These are phyloP conservation scores for Pseudococcus longispinus DNA, from an alignment of 2,888 invertebrate genomes.

Conservation along the genomic window DNA sequence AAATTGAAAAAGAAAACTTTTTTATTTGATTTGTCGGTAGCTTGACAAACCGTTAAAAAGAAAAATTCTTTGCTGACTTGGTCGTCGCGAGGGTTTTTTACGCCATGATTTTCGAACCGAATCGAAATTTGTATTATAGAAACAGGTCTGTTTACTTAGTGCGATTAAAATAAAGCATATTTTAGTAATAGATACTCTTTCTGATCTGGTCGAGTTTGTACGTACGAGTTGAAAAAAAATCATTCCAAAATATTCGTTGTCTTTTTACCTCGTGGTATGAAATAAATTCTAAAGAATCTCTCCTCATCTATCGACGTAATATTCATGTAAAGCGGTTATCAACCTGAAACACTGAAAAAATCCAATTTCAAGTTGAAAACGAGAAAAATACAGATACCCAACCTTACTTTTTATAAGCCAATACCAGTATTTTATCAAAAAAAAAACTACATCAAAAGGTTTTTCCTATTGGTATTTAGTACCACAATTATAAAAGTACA, in stretches of 20 bases:
- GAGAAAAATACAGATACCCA: background rate
- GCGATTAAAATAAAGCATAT: background rate
- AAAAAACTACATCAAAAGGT: background rate
- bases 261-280: background rate
- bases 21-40: constrained; percentile 14
- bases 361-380: background rate
- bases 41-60: background rate
- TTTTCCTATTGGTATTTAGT: background rate
- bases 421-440: background rate
- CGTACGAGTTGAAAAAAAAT: background rate
- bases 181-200: background rate
- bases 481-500: background rate
- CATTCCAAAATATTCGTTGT: background rate
- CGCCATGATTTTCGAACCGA: background rate
- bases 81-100: background rate
- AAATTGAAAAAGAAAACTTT: constrained; percentile 19
- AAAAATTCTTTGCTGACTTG: background rate
- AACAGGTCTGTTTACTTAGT: background rate
- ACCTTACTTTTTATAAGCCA: background rate
- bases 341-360: background rate
- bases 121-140: background rate
- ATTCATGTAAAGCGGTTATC: background rate
- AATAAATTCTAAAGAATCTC: background rate
- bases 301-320: background rate
- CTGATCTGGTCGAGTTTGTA: too few species aligned